Conservation (phyloP, 2,888 invertebrate genomes). For the Miltochrista miniata region DNA sequence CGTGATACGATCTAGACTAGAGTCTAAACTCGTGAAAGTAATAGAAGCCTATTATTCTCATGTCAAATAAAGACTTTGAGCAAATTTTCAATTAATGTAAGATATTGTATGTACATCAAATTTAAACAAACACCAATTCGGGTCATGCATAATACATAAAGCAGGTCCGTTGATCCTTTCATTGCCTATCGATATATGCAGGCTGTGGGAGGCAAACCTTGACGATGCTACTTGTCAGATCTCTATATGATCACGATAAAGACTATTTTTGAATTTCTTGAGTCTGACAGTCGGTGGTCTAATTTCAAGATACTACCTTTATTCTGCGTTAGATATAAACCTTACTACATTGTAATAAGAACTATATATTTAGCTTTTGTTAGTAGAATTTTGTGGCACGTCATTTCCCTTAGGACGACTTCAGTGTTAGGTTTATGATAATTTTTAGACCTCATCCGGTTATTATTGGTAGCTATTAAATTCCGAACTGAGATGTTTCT, state of each 20-base stretch:
- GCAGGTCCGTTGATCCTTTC: conserved; percentile 50
- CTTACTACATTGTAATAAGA: conserved; percentile 7
- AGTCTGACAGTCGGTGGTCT: background rate
- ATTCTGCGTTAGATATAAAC: background rate
- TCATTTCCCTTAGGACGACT: conserved; percentile 49
- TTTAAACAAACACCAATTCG: conserved; percentile 74
- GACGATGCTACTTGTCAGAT: background rate
- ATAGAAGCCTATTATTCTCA: conserved; percentile 19
- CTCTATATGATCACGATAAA: background rate
- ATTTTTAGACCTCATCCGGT: conserved; percentile 59
- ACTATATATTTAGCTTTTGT: background rate
- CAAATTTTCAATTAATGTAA: conserved; percentile 60
- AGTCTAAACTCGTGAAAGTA: too few relatives aligned
- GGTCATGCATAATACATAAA: conserved; percentile 70
- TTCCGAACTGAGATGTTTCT: conserved; percentile 53
- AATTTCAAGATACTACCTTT: conserved; percentile 9
- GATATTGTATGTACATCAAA: conserved; percentile 68
- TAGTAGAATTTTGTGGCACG: conserved; percentile 12
- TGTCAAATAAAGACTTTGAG: conserved; percentile 32
- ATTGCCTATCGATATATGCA: conserved; percentile 50
- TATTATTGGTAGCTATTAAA: conserved; percentile 60
- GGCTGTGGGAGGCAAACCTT: conserved; percentile 31
- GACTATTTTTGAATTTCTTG: background rate
- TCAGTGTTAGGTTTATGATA: conserved; percentile 60
- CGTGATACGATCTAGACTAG: too few relatives aligned